Evolutionary conservation across 2,797 vertebrate genomes (phyloP).

Genomic region (Xenopus petersii): DNA sequence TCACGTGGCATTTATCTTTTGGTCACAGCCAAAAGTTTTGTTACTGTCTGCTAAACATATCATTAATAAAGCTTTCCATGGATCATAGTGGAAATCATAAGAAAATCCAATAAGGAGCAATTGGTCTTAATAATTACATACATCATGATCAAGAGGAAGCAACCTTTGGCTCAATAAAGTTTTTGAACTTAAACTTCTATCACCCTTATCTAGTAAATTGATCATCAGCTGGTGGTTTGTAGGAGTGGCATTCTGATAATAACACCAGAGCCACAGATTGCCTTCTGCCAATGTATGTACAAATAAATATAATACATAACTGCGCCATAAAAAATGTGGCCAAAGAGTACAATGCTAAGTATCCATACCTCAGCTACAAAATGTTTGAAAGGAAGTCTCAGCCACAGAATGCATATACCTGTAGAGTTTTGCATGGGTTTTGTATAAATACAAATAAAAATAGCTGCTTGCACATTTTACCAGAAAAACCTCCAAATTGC

Average conservation of each 20-base stretch:
- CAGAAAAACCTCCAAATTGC: conserved; percentile 99
- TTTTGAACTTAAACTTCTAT: neutral
- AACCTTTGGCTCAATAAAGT: neutral
- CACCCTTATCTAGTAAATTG: neutral
- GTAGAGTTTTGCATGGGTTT: conserved; percentile 99
- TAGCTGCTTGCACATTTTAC: conserved; percentile 99
- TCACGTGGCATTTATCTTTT: conserved; percentile 88
- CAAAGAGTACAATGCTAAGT: conserved; percentile 92
- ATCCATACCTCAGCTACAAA: conserved; percentile 98
- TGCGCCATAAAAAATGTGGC: conserved; percentile 81
- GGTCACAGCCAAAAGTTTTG: conserved; percentile 79
- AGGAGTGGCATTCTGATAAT: neutral
- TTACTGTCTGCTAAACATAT: conserved; percentile 78
- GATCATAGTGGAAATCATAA: conserved; percentile 85
- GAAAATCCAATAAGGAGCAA: conserved; percentile 85
- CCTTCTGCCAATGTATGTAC: conserved; percentile 79
- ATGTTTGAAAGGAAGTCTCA: conserved; percentile 96
- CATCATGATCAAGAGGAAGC: neutral
- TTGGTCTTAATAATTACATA: conserved; percentile 66
- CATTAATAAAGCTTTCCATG: conserved; percentile 84
- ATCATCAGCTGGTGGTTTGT: neutral
- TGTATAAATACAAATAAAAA: conserved; percentile 99
- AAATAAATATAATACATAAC: conserved; percentile 85
- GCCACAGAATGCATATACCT: conserved; percentile 99
- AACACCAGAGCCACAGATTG: neutral